Conservation (phyloP, 2,797 vertebrate genomes). For the Oryzias sinensis region DNA sequence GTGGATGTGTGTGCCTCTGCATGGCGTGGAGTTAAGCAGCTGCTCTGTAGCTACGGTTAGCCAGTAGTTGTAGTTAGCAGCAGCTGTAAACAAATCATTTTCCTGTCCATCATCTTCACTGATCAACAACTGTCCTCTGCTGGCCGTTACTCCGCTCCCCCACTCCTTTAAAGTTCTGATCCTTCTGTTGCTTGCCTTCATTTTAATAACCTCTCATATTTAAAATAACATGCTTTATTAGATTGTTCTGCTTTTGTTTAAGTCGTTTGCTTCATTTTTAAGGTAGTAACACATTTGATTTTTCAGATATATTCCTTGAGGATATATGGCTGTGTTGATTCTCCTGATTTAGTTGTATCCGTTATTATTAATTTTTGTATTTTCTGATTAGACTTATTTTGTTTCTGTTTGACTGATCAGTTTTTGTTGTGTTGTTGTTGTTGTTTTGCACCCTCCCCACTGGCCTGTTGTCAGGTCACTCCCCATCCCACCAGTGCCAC, state of each 20-base stretch:
- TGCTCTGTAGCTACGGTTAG: conserved; percentile 48
- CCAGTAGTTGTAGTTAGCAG: conserved; percentile 55
- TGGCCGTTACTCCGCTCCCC: conserved; percentile 21
- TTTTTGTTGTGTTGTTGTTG: conserved; percentile 79
- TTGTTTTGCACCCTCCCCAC: conserved; percentile 79
- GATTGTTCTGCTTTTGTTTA: conserved; percentile 43
- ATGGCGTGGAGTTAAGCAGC: conserved; percentile 48
- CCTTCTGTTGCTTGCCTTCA: conserved; percentile 30
- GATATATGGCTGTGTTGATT: conserved; percentile 64
- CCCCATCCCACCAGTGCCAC: conserved; percentile 86
- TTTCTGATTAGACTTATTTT: conserved; percentile 66
- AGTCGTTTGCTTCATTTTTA: conserved; percentile 45
- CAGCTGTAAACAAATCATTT: conserved; percentile 44
- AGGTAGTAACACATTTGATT: conserved; percentile 38
- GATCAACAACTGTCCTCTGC: conserved; percentile 30
- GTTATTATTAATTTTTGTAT: conserved; percentile 46
- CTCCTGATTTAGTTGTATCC: conserved; percentile 60
- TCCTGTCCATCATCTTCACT: conserved; percentile 51
- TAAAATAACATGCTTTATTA: conserved; percentile 15
- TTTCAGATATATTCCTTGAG: conserved; percentile 60
- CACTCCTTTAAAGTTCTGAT: conserved; percentile 27
- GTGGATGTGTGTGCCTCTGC: conserved; percentile 31
- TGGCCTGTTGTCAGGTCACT: conserved; percentile 81
- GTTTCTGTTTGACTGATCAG: conserved; percentile 76
- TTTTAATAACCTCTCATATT: neutral